These are phyloP conservation scores for Augochlora pura DNA, from an alignment of 1,140 invertebrate species.

Conservation along the genomic window DNA sequence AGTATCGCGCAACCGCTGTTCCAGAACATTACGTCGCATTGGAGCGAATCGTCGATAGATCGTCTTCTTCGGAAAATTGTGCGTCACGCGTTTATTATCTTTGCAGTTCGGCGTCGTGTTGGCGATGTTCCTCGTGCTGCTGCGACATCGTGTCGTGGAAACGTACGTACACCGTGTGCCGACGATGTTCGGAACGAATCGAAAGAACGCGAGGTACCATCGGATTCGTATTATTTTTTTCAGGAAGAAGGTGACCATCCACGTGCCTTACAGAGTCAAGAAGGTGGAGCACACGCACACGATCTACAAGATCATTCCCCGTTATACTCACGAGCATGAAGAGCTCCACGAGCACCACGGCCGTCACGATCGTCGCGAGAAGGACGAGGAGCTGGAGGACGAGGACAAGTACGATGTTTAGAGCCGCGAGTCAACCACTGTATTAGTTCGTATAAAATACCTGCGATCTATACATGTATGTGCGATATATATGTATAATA, in stretches of 20 bases:
- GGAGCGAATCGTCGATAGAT: too few relatives aligned
- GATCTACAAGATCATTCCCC: conserved; percentile 83
- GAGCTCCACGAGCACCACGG: not conserved
- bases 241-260: conserved; percentile 83
- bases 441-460: too few relatives aligned
- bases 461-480: too few relatives aligned
- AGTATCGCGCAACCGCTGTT: too few relatives aligned
- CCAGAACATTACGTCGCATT: too few relatives aligned
- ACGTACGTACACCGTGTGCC: conserved; percentile 27
- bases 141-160: conserved; percentile 10
- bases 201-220: not conserved
- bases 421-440: not conserved
- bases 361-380: conserved; percentile 37
- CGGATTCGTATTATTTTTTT: conserved; percentile 22
- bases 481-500: too few relatives aligned
- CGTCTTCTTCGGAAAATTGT: not conserved
- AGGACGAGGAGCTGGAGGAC: conserved; percentile 63
- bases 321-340: conserved; percentile 48
- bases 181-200: not conserved
- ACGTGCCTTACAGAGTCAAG: conserved; percentile 83
- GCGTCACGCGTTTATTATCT: not conserved
- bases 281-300: conserved; percentile 85
- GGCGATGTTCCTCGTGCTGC: conserved; percentile 21
- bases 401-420: conserved; percentile 55
- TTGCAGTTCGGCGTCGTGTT: conserved; percentile 53